phyloP scores from a whole-genome alignment of 2,797 vertebrate species.

The Tauraco hartlaubi region DNA sequence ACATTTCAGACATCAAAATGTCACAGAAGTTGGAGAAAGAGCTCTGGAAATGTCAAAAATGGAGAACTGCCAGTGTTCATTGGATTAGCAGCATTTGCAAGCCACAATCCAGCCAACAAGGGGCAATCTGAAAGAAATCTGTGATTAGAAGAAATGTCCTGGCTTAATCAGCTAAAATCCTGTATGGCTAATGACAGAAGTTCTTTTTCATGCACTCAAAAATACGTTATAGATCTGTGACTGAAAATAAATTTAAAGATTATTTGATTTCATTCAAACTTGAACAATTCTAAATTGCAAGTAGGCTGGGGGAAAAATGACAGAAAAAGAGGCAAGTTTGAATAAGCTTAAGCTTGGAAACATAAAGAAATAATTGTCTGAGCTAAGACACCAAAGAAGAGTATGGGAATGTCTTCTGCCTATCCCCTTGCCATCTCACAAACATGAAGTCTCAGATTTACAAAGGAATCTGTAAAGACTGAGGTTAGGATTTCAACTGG shows the following conservation, averaged over 20 bases:
- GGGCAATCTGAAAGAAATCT: slow-evolving; percentile 18
- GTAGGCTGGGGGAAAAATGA: background rate
- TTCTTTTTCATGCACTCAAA: background rate
- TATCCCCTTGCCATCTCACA: background rate
- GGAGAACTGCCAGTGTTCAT: slow-evolving; percentile 18
- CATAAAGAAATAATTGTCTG: background rate
- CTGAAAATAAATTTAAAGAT: background rate
- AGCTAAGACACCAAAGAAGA: background rate
- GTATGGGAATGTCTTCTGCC: background rate
- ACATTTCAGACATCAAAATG: slow-evolving; percentile 43
- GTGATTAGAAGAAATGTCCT: background rate
- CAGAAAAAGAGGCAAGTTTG: background rate
- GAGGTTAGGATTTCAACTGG: background rate
- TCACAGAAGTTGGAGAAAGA: slow-evolving; percentile 38
- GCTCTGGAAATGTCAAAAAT: slow-evolving; percentile 42
- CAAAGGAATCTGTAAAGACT: background rate
- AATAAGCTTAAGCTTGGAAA: background rate
- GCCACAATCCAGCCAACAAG: background rate
- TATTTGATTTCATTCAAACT: background rate
- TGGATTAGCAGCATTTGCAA: slow-evolving; percentile 29
- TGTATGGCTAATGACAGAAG: background rate
- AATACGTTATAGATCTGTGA: background rate
- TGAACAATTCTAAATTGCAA: background rate
- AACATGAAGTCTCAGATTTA: background rate
- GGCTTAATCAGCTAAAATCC: slow-evolving; percentile 5